Base-by-base conservation (phyloP, 1,140 invertebrate genomes). In the Cydia strobilella region DNA sequence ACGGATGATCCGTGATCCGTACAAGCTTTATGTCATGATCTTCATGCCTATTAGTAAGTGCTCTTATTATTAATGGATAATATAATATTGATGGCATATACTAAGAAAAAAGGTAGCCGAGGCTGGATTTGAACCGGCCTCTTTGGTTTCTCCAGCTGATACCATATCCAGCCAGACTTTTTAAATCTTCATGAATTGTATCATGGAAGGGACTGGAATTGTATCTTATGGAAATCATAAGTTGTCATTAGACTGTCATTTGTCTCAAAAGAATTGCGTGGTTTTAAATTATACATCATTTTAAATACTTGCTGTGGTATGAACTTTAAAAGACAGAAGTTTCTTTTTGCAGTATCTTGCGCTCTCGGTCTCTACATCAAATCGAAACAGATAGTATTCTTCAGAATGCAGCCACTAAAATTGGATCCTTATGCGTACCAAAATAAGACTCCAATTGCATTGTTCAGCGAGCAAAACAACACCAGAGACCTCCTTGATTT, bases 331-430 rank as follows among this genome's bases (percentile, higher is more conserved):
- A 7, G 18, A 59, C 12, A 63, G 25, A n/a, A 20, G 23, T 45
- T 78, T 82, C 72, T 73, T 20, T 74, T 89, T 90, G 0, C 86
- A 81, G 93, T 95, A 35, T 94, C 96, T 54, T 95, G 95, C 59
- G 95, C 94, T 0, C 86, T 96, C 7, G 95, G 95, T 23, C 93
- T 96, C 6, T 96, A 96, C 81, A 89, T 96, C 65, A 95, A 96
- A 76, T 96, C 95, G 13, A 94, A 94, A 66, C 94, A 95, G 78
- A 94, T 94, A 3, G 93, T 94, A 25, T 94, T 95, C 76, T 93
- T 94, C 65, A 94, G 93, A 74, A 94, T 95, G 93, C 94, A 94
- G 78, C 94, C 95, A 10, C 89, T 96, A 23, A 91, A 91, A 77
- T 84, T 96, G 42, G 94, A 94, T 72, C 90, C 92, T 1, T 90